A percentile compares a stretch with the other conserved stretches of the same genome.
These are phyloP conservation scores for Forficula auricularia DNA, from an alignment of 1,140 invertebrate species.

Conservation along the genomic window DNA sequence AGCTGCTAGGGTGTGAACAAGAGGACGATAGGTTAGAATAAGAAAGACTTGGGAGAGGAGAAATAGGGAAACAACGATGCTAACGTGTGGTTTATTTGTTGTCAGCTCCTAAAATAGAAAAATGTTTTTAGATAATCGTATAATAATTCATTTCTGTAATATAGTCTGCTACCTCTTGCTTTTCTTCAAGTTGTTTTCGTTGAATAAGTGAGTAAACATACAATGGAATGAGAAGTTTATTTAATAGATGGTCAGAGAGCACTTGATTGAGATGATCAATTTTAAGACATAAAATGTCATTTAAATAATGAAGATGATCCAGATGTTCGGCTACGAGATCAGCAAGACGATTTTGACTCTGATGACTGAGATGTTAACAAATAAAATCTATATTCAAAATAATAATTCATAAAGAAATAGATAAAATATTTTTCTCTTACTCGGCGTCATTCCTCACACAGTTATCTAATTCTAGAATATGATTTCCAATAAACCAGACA, in stretches of 20 bases:
- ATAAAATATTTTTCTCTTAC: slow-evolving; percentile 35
- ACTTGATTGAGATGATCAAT: slow-evolving; percentile 88
- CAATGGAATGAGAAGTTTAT: slow-evolving; percentile 82
- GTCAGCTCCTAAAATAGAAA: no score
- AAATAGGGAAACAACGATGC: slow-evolving; percentile 79
- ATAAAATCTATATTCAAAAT: slow-evolving; percentile 9
- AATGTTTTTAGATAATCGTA: no score
- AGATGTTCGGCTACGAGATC: slow-evolving; percentile 94
- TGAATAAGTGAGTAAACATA: slow-evolving; percentile 77
- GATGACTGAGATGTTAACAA: slow-evolving; percentile 48
- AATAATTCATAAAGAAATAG: neutral
- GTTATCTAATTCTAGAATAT: slow-evolving; percentile 86
- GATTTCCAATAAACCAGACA: slow-evolving; percentile 98
- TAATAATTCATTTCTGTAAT: no score
- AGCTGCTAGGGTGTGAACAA: slow-evolving; percentile 74
- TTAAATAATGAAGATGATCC: slow-evolving; percentile 94
- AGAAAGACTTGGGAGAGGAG: slow-evolving; percentile 91
- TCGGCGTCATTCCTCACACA: slow-evolving; percentile 89
- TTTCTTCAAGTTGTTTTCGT: slow-evolving; percentile 6
- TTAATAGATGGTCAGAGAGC: slow-evolving; percentile 83
- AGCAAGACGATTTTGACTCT: slow-evolving; percentile 75
- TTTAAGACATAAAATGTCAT: slow-evolving; percentile 85
- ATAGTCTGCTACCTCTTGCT: no score
- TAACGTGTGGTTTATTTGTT: slow-evolving; percentile 43
- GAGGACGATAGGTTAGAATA: slow-evolving; percentile 72